Base-by-base conservation (phyloP, 1,140 invertebrate genomes). In the Cotesia typhae region DNA sequence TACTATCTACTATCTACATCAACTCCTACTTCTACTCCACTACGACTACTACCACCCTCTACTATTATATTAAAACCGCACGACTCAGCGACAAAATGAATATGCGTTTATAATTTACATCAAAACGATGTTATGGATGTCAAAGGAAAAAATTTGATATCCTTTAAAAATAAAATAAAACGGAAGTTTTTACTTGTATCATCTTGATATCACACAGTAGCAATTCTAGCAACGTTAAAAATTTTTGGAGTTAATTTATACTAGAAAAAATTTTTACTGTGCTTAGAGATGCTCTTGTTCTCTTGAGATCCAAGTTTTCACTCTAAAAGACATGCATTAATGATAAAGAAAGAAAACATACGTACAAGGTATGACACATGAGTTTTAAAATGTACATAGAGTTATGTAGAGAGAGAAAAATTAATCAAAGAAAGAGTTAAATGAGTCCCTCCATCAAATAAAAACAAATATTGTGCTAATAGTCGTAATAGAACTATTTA, bases 361-460 rank as follows among this genome's bases (percentile, higher is more conserved):
- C 20, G n/a, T 57, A 57, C 6, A 20, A 57, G 41, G 35, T 68
- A 41, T 47, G 68, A 55, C 67, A 69, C 67, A 38, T 59, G 67
- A 47, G 41, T 47, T 52, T 47, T 52, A 57, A 14, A 41, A 60
- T n/a, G 47, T 38, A 41, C 68, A 57, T 37, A 41, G 55, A 37
- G 68, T 5, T 12, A 61, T 41, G 61, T 28, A 47, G 41, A 47
- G 60, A 20, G 10, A 17, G 35, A 36, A 57, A 57, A 37, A 59
- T 55, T 6, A 57, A 28, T 17, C 55, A 60, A 69, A 38, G 60
- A 55, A 69, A 69, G 61, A 60, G 67, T 59, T 60, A 69, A 69
- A 60, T 38, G 36, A 69, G 53, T 59, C 59, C 35, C 37, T 60
- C 60, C 36, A 69, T 60, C 3, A 69, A 9, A 14, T 66, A 4